phyloP scores from a whole-genome alignment of 1,140 invertebrate species.

The Lepidostoma basale region DNA sequence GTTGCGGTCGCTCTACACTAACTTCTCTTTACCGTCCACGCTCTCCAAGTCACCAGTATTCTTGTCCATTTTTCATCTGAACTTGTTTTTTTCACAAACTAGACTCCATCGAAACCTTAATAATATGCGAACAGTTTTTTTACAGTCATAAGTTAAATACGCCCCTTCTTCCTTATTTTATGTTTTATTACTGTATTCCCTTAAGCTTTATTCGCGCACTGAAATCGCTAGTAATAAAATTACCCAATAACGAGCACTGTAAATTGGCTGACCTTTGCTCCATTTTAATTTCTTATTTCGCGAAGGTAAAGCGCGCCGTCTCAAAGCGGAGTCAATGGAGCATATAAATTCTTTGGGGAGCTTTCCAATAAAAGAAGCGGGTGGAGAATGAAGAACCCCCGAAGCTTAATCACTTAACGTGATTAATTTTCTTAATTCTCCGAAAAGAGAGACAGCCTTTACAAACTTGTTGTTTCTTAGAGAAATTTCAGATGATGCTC shows the following conservation, averaged over 20 bases:
- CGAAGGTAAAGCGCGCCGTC: neutral
- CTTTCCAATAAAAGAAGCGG: constrained; percentile 21
- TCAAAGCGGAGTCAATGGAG: constrained; percentile 26
- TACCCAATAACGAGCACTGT: neutral
- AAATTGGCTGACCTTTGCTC: constrained; percentile 8
- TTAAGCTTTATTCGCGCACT: neutral
- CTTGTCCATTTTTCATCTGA: too few species aligned
- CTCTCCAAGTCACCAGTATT: too few species aligned
- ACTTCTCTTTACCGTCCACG: too few species aligned
- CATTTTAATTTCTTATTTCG: constrained; percentile 14
- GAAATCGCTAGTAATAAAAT: constrained; percentile 22
- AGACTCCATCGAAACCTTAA: too few species aligned
- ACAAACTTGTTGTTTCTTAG: neutral
- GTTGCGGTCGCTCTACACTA: too few species aligned
- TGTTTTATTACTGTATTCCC: too few species aligned
- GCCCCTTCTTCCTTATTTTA: too few species aligned
- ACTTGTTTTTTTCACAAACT: too few species aligned
- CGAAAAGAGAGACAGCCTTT: neutral
- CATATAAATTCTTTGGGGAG: constrained; percentile 8
- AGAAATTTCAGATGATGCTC: too few species aligned
- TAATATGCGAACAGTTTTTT: too few species aligned
- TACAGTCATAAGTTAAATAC: too few species aligned
- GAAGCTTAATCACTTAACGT: constrained; percentile 39
- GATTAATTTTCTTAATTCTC: constrained; percentile 43
- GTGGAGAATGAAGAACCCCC: neutral